Base-by-base conservation (phyloP, 2,888 invertebrate species). In the Strigamia transsilvanica region DNA sequence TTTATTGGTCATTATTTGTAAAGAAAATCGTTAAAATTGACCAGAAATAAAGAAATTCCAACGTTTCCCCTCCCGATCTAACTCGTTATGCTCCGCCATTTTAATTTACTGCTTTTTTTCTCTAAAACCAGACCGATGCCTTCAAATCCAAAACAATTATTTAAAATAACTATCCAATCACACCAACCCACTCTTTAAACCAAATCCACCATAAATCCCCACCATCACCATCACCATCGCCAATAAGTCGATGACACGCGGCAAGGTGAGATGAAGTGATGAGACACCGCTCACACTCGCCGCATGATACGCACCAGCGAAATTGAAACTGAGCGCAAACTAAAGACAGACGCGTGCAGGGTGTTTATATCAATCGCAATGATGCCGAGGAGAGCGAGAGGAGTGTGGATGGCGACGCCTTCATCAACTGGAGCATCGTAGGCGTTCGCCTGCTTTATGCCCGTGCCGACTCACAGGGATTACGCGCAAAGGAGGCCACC, bases 361-460 rank as follows among this genome's bases (percentile, higher is more conserved):
- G 51, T 51, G 18, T 51, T 51, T 51, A 51, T 51, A 51, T 51
- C 51, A 51, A 51, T 51, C 51, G 18, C 51, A 51, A 51, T 51
- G 10, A 51, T 15, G 46, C 1, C n/a, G 46, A 46, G 46, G 46
- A 46, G 46, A 5, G 4, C 10, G 10, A 9, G 38, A 38, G 38
- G 38, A 38, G 38, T 38, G 18, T 7, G 51, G 51, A 51, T 51
- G 18, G 51, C 3, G 51, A 51, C 51, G 51, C 51, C 51, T 51
- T 51, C 51, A 51, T 51, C 51, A 51, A 51, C 51, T 51, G n/a
- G 51, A 51, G 51, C 51, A 51, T 51, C 51, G 51, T 51, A 51
- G 51, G 51, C 51, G 51, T 51, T 51, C 51, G 51, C 51, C 51
- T 7, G 51, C 51, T 51, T 51, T 51, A 51, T 18, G 51, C 51